phyloP scores from a whole-genome alignment of 2,888 invertebrate genomes.

The Ichneumoninae sp. region DNA sequence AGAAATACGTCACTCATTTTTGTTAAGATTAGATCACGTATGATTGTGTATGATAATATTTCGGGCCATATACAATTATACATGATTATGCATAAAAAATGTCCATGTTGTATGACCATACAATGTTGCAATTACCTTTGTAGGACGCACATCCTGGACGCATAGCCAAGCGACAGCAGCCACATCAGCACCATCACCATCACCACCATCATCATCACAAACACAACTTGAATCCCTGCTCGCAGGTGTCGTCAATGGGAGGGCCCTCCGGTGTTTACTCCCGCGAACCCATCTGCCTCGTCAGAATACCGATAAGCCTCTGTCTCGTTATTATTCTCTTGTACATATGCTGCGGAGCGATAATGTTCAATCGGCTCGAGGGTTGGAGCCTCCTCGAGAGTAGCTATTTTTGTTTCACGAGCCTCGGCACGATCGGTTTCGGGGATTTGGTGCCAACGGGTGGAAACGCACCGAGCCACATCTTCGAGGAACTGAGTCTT shows the following conservation, averaged over 20 bases:
- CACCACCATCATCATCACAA: constrained; percentile 42
- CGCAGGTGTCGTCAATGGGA: constrained; percentile 74
- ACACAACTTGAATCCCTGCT: constrained; percentile 79
- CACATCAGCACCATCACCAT: constrained; percentile 16
- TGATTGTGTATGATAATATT: no score
- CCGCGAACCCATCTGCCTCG: constrained; percentile 86
- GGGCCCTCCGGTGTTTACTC: constrained; percentile 80
- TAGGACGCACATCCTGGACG: background rate
- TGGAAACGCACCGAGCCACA: constrained; percentile 83
- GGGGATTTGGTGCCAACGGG: constrained; percentile 91
- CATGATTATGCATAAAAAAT: background rate
- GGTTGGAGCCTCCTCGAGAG: constrained; percentile 96
- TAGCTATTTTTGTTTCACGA: constrained; percentile 92
- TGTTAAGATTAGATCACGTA: no score
- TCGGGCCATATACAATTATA: no score
- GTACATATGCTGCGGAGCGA: constrained; percentile 95
- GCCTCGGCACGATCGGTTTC: constrained; percentile 93
- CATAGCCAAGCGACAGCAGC: background rate
- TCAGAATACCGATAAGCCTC: constrained; percentile 94
- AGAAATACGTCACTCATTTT: no score
- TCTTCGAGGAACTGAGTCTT: constrained; percentile 88
- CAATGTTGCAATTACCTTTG: background rate
- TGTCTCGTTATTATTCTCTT: constrained; percentile 93
- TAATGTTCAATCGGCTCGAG: constrained; percentile 95
- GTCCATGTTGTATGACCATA: no score